phyloP scores from a whole-genome alignment of 2,797 vertebrate genomes.

The Podarcis lilfordi region DNA sequence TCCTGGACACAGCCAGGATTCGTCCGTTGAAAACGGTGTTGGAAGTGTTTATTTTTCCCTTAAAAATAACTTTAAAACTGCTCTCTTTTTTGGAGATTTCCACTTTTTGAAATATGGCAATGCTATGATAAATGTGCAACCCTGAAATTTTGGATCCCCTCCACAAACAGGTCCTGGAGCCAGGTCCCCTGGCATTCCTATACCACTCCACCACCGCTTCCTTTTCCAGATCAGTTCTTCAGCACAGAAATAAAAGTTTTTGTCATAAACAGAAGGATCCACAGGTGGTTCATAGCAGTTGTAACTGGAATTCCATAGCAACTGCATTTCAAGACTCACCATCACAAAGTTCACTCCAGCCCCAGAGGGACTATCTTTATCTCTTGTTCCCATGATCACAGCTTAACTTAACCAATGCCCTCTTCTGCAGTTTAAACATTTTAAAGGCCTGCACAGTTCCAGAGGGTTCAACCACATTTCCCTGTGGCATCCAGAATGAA shows the following conservation, averaged over 20 bases:
- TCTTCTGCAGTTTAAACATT: conserved; percentile 14
- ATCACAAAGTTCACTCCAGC: conserved; percentile 1
- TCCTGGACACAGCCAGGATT: no score
- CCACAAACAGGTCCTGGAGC: background rate
- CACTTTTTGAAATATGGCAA: no score
- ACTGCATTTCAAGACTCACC: background rate
- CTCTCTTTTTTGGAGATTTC: no score
- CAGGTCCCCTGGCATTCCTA: background rate
- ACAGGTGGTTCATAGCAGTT: background rate
- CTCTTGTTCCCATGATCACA: conserved; percentile 25
- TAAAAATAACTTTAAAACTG: no score
- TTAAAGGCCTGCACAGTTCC: background rate
- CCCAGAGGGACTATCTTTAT: background rate
- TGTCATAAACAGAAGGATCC: background rate
- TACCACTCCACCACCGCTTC: background rate
- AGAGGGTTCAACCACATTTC: background rate
- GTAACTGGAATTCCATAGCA: background rate
- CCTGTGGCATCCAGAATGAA: background rate
- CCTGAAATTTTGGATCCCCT: background rate
- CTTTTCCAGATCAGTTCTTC: background rate
- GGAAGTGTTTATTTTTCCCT: no score
- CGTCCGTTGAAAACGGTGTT: no score
- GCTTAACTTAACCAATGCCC: conserved; percentile 13
- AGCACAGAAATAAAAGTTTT: background rate
- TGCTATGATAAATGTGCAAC: no score